A percentile compares a stretch with the other conserved stretches of the same genome.
Conservation (phyloP, 2,797 vertebrate species). For the Selene dorsalis region DNA sequence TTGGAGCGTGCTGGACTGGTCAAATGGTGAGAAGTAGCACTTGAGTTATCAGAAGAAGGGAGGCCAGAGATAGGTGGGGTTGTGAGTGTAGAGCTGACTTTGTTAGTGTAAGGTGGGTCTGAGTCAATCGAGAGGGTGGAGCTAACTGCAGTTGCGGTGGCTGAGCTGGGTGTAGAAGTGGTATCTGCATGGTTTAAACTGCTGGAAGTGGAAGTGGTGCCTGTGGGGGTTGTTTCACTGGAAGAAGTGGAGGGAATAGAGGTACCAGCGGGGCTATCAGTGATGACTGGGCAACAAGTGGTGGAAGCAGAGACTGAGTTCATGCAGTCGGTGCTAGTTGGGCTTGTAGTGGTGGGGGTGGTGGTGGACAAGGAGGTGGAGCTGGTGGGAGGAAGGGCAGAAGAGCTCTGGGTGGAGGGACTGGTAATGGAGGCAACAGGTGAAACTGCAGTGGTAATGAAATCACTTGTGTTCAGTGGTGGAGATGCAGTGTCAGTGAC, state of each 20-base stretch:
- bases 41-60: conserved; percentile 43
- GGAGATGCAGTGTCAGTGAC: conserved; percentile 40
- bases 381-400: conserved; percentile 23
- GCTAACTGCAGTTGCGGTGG: conserved; percentile 53
- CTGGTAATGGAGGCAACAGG: conserved; percentile 34
- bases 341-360: conserved; percentile 27
- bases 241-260: conserved; percentile 60
- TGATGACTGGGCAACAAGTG: conserved; percentile 17
- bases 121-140: conserved; percentile 47
- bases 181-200: conserved; percentile 59
- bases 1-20: conserved; percentile 42
- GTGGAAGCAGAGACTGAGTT: conserved; percentile 36
- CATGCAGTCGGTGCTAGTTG: conserved; percentile 39
- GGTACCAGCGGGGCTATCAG: background rate
- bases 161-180: conserved; percentile 55
- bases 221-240: conserved; percentile 62
- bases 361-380: conserved; percentile 24
- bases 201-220: conserved; percentile 59
- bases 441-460: conserved; percentile 34
- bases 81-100: conserved; percentile 26
- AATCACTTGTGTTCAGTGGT: conserved; percentile 27
- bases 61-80: conserved; percentile 37
- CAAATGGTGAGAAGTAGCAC: conserved; percentile 49
- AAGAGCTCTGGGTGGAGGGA: conserved; percentile 31
- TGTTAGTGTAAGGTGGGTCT: conserved; percentile 38